phyloP scores from a whole-genome alignment of 2,888 invertebrate species.

The Neelides folsomi region DNA sequence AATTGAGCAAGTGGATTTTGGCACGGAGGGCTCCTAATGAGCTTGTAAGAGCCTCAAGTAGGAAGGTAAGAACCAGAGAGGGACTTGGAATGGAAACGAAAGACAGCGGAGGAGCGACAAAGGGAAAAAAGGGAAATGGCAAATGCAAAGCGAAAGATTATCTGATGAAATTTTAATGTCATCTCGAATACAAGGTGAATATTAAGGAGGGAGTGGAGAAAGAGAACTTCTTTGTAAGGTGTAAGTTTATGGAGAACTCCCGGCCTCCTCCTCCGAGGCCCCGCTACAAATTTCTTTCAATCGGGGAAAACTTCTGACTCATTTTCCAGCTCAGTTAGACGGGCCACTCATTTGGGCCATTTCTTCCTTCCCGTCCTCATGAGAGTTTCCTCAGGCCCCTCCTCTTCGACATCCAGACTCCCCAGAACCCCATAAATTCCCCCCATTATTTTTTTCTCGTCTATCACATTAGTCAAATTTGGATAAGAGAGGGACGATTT shows the following conservation, averaged over 20 bases:
- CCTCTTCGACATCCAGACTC: no score
- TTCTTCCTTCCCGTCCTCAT: no score
- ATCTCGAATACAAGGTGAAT: slow-evolving; percentile 27
- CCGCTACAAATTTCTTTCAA: slow-evolving; percentile 2
- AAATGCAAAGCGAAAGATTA: slow-evolving; percentile 27
- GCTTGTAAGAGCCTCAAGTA: no score
- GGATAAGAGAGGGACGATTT: no score
- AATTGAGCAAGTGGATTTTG: no score
- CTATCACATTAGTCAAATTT: no score
- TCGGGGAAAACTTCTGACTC: slow-evolving; percentile 12
- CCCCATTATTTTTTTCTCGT: no score
- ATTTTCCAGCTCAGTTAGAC: slow-evolving; percentile 9
- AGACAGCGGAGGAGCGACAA: slow-evolving; percentile 4
- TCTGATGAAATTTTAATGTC: slow-evolving; percentile 30
- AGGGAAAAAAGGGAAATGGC: slow-evolving; percentile 11
- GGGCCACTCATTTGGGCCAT: no score
- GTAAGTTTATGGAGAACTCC: slow-evolving; percentile 7
- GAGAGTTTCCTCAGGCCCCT: no score
- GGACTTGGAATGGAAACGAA: neutral
- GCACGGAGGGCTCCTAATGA: no score
- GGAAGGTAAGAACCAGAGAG: neutral
- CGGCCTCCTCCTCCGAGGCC: neutral
- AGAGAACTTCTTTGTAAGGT: neutral
- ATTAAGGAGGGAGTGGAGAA: slow-evolving; percentile 19
- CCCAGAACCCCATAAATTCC: no score